Base-by-base conservation (phyloP, 2,113 vertebrate genomes). In the Myiopsitta monachus region DNA sequence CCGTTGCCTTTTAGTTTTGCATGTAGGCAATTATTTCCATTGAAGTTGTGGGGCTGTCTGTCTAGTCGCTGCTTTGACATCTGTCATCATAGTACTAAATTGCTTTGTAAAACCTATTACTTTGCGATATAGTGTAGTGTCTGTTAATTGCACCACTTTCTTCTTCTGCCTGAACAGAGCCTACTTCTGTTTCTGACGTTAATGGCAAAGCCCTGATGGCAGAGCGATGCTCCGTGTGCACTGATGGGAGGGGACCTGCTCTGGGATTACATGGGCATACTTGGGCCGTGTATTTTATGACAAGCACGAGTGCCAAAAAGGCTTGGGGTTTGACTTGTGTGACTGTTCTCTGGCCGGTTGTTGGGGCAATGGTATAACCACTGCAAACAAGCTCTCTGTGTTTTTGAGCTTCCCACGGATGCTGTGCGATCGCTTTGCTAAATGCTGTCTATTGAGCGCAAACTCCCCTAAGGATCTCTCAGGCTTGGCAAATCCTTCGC, bases 361-460 rank as follows among this genome's bases (percentile, higher is more conserved):
- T 93, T 4, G 73, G 72, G 68, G 64, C 83, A 3, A 47, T 6
- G 83, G 68, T 61, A 14, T 15, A 27, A 28, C 21, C 23, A 1
- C 1, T 4, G 77, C 8, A 7, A 91, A 95, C 83, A 89, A 89
- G 92, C 88, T 57, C 92, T 24, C 80, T 84, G 90, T 90, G 90
- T 96, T 87, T 69, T 62, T 17, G 46, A 52, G 77, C 88, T 94
- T 96, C 96, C 94, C 96, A 76, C 41, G 44, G 87, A 77, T 87
- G 92, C 61, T 15, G 52, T 87, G 82, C 73, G 14, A 82, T 59
- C 7, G 23, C 44, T 66, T 88, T 94, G 87, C 95, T 97, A 89
- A 96, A 97, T 97, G 97, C 95, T 22, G 68, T 39, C 87, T 57
- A 87, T 96, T 97, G 88, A 97, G 77, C 36, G 9, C 43, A 70